Conservation (phyloP, 2,888 invertebrate genomes). For the Caenorhabditis sulstoni region DNA sequence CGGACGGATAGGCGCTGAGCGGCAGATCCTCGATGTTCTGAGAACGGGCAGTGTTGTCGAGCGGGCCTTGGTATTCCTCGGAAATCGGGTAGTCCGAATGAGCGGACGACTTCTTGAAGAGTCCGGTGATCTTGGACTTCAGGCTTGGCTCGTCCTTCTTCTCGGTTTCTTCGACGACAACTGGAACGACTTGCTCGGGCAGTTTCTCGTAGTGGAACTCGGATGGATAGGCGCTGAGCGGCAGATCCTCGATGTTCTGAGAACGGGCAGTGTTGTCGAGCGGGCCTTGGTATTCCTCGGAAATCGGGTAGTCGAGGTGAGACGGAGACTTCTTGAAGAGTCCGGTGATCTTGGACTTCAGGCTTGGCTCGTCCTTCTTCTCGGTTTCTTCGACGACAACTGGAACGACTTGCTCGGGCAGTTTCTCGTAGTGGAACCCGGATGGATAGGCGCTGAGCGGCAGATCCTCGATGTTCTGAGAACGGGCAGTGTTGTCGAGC, state of each 20-base stretch:
- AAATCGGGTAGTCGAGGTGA: slow-evolving; percentile 64
- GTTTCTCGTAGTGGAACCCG: slow-evolving; percentile 7
- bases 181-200: not conserved
- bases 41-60: slow-evolving; percentile 40
- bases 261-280: slow-evolving; percentile 37
- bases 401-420: not conserved
- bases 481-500: slow-evolving; percentile 13
- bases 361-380: slow-evolving; percentile 14
- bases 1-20: slow-evolving; percentile 26
- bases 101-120: slow-evolving; percentile 26
- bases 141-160: slow-evolving; percentile 27
- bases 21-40: slow-evolving; percentile 61
- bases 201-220: slow-evolving; percentile 11
- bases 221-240: slow-evolving; percentile 28
- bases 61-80: slow-evolving; percentile 44
- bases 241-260: slow-evolving; percentile 51
- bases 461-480: slow-evolving; percentile 5
- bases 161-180: slow-evolving; percentile 10
- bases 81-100: slow-evolving; percentile 63
- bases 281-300: slow-evolving; percentile 58
- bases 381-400: slow-evolving; percentile 10
- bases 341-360: slow-evolving; percentile 27
- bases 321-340: slow-evolving; percentile 58
- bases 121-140: slow-evolving; percentile 3
- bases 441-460: slow-evolving; percentile 6